Evolutionary conservation across 2,113 vertebrate genomes (phyloP).

Genomic region (Limnothrissa miodon): DNA sequence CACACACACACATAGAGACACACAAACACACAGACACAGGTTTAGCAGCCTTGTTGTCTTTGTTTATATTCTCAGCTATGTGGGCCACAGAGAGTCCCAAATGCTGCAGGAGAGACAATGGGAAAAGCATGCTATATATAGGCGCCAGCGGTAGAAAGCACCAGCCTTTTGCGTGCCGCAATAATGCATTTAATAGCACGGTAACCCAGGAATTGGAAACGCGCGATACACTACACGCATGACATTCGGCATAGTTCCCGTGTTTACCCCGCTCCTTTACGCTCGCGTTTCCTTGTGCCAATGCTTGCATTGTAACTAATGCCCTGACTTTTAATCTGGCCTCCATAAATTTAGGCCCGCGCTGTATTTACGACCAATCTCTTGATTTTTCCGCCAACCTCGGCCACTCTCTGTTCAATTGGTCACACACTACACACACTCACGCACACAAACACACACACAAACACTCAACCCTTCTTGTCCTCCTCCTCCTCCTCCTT

Average conservation of each 20-base stretch:
- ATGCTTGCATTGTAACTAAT: constrained; percentile 29
- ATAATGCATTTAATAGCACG: neutral
- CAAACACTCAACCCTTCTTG: neutral
- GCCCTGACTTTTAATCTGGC: neutral
- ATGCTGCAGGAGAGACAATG: neutral
- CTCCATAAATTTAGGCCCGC: neutral
- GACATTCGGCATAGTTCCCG: neutral
- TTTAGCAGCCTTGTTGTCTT: constrained; percentile 49
- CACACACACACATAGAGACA: too few species aligned
- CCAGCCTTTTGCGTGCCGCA: neutral
- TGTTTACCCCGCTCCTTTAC: constrained; percentile 20
- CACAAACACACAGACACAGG: too few species aligned
- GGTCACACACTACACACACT: constrained; percentile 10
- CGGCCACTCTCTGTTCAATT: constrained; percentile 31
- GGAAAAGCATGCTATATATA: neutral
- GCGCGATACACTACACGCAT: constrained; percentile 15
- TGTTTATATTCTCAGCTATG: constrained; percentile 45
- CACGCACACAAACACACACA: neutral
- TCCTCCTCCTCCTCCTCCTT: neutral
- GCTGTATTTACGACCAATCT: constrained; percentile 38
- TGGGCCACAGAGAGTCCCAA: neutral
- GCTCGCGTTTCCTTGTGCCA: constrained; percentile 30
- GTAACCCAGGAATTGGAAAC: constrained; percentile 6
- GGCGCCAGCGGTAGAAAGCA: neutral
- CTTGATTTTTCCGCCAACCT: constrained; percentile 48